Evolutionary conservation across 2,113 vertebrate genomes (phyloP).

Genomic region (Vulpes ferrilata): DNA sequence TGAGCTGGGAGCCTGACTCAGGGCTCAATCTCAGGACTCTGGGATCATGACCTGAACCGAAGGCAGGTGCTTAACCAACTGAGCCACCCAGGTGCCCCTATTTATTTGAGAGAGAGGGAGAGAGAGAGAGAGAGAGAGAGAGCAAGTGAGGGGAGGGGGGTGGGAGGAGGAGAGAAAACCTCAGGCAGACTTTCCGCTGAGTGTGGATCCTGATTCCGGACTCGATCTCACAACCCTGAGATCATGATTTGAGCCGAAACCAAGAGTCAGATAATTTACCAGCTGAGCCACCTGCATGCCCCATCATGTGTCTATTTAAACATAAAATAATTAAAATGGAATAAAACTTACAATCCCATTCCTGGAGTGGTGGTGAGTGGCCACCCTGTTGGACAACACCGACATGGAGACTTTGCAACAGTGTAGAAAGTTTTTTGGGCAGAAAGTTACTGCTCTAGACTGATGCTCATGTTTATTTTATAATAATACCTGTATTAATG

Average conservation of each 20-base stretch:
- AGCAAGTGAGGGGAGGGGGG: background rate
- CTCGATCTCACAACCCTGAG: background rate
- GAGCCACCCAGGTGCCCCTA: too few relatives aligned
- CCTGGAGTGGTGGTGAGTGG: background rate
- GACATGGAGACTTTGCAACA: accelerated
- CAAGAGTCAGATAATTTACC: background rate
- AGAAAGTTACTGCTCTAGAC: too few relatives aligned
- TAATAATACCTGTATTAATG: background rate
- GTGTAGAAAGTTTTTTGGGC: background rate
- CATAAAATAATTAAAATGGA: background rate
- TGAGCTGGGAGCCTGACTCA: background rate
- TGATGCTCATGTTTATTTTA: background rate
- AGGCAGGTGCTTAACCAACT: too few relatives aligned
- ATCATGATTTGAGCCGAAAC: background rate
- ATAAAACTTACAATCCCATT: background rate
- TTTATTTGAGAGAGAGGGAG: background rate
- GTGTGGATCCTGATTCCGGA: background rate
- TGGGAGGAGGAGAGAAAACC: background rate
- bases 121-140: background rate
- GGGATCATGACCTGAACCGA: background rate
- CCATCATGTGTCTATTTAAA: background rate
- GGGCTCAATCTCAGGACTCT: background rate
- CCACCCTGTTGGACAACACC: accelerated
- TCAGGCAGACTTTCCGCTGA: background rate
- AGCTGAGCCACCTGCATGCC: background rate